Evolutionary conservation across 2,113 vertebrate genomes (phyloP).

Genomic region (Onychostoma macrolepis): DNA sequence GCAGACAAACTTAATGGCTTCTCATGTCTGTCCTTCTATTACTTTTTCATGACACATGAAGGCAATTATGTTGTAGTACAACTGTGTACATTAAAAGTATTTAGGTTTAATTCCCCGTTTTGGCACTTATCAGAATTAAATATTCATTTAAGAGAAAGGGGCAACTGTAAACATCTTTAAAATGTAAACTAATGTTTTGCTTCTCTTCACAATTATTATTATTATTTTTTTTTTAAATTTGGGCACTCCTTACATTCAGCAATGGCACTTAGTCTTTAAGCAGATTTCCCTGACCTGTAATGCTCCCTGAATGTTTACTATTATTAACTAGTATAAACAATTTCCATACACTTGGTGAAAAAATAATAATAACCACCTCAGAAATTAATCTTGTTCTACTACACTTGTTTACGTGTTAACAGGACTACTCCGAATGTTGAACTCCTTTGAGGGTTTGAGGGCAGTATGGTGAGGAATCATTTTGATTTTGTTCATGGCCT

Average conservation of each 20-base stretch:
- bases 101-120: conserved; percentile 14
- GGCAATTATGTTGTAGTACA: conserved; percentile 39
- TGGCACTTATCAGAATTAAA: conserved; percentile 54
- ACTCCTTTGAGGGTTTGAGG: conserved; percentile 51
- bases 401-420: conserved; percentile 45
- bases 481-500: conserved; percentile 34
- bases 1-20: conserved; percentile 41
- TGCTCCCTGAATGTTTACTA: conserved; percentile 56
- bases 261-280: conserved; percentile 67
- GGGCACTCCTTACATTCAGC: conserved; percentile 61
- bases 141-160: conserved; percentile 49
- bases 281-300: conserved; percentile 49
- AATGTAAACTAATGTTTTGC: conserved; percentile 59
- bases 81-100: conserved; percentile 12
- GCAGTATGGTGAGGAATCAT: conserved; percentile 55
- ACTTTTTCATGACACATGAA: conserved; percentile 38
- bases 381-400: background rate
- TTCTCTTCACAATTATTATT: background rate
- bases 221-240: conserved; percentile 21
- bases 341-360: conserved; percentile 13
- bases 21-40: background rate
- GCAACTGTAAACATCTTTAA: conserved; percentile 57
- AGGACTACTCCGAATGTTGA: conserved; percentile 41
- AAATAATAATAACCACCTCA: background rate
- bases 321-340: conserved; percentile 18